phyloP scores from a whole-genome alignment of 2,797 vertebrate species.

The Myripristis murdjan region DNA sequence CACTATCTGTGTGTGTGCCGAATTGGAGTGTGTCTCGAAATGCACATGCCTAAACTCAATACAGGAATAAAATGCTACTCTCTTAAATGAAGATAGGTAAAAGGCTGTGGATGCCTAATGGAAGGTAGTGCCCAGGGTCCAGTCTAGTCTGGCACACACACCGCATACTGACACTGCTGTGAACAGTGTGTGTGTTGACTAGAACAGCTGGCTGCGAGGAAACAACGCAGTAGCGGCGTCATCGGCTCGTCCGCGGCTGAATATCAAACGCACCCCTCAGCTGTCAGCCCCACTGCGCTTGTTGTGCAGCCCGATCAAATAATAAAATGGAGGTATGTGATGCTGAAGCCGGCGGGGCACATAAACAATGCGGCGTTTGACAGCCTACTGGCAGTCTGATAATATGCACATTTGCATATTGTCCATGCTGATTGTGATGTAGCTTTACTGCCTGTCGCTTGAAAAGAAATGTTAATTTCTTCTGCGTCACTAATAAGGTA shows the following conservation, averaged over 20 bases:
- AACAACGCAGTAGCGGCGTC: too few relatives aligned
- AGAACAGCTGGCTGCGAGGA: too few relatives aligned
- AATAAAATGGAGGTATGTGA: conserved; percentile 81
- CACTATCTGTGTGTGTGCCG: too few relatives aligned
- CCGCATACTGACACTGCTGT: too few relatives aligned
- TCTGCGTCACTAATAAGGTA: conserved; percentile 78
- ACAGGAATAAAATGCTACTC: too few relatives aligned
- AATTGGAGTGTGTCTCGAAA: too few relatives aligned
- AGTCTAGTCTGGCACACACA: too few relatives aligned
- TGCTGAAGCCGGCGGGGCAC: conserved; percentile 40
- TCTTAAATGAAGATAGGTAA: too few relatives aligned
- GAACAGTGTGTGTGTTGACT: too few relatives aligned
- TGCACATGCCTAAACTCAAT: too few relatives aligned
- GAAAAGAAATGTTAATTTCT: conserved; percentile 46
- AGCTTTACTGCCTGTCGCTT: conserved; percentile 34
- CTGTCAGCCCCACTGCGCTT: conserved; percentile 76
- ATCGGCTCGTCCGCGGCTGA: not conserved
- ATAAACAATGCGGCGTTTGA: conserved; percentile 23
- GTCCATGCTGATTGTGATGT: not conserved
- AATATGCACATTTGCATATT: not conserved
- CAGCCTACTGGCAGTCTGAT: not conserved
- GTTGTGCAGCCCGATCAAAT: conserved; percentile 62
- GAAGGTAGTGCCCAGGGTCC: too few relatives aligned
- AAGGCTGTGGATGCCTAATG: too few relatives aligned
- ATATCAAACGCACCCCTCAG: conserved; percentile 60